These are phyloP conservation scores for Sterna hirundo DNA, from an alignment of 2,113 vertebrate genomes.

Conservation along the genomic window DNA sequence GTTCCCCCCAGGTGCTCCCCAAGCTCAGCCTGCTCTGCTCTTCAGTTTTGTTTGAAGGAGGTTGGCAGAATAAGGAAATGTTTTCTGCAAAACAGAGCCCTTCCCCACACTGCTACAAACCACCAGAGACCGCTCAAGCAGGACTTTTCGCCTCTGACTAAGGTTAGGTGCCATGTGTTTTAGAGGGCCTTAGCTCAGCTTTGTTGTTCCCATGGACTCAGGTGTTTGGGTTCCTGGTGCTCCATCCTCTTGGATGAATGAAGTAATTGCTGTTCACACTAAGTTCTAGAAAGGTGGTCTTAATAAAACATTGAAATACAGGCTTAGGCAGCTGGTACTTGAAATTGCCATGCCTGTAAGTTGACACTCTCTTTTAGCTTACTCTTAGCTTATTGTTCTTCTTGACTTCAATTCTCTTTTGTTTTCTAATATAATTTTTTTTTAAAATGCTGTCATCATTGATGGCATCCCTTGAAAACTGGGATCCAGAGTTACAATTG, in stretches of 20 bases:
- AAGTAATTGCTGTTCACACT: not conserved
- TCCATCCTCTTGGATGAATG: not conserved
- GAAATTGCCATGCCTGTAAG: not conserved
- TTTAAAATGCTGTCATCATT: not conserved
- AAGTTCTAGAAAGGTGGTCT: not conserved
- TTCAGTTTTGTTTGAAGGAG: not conserved
- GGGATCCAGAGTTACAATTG: not conserved
- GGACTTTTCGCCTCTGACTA: not conserved
- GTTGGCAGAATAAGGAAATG: not conserved
- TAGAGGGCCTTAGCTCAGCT: not conserved
- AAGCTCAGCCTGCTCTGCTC: not conserved
- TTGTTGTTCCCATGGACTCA: accelerated
- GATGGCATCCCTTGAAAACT: not conserved
- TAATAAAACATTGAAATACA: not conserved
- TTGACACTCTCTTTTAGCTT: not conserved
- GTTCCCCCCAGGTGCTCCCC: not conserved
- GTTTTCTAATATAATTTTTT: not conserved
- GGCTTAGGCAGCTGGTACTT: not conserved
- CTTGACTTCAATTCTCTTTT: not conserved
- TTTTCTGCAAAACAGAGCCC: not conserved
- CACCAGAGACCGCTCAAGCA: accelerated
- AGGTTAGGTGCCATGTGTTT: not conserved
- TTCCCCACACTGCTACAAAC: not conserved
- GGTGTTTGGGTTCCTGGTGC: not conserved
- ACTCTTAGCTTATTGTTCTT: not conserved